phyloP scores from a whole-genome alignment of 2,797 vertebrate species.

The Pseudochaenichthys georgianus region DNA sequence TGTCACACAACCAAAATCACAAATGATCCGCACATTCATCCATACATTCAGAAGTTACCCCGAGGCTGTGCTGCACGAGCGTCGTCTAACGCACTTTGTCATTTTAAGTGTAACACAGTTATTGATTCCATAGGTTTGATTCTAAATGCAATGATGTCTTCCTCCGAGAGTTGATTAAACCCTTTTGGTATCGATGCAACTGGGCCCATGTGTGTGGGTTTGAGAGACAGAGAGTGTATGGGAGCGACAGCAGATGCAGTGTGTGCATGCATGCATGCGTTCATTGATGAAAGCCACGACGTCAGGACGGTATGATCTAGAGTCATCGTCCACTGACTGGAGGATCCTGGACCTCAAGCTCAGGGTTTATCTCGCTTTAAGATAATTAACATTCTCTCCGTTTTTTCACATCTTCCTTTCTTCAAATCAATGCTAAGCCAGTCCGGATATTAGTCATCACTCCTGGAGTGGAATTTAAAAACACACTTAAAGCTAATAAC shows the following conservation, averaged over 20 bases:
- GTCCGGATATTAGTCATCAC: slow-evolving; percentile 73
- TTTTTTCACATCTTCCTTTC: slow-evolving; percentile 31
- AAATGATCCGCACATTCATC: slow-evolving; percentile 63
- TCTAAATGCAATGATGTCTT: slow-evolving; percentile 86
- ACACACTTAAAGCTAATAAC: slow-evolving; percentile 45
- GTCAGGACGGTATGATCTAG: slow-evolving; percentile 63
- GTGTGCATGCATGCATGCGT: slow-evolving; percentile 54
- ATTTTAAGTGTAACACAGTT: slow-evolving; percentile 83
- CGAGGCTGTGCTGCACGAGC: slow-evolving; percentile 63
- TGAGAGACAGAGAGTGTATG: slow-evolving; percentile 11
- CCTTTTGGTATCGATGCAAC: slow-evolving; percentile 81
- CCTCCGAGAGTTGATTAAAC: slow-evolving; percentile 85
- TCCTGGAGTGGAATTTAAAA: slow-evolving; percentile 72
- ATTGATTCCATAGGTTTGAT: slow-evolving; percentile 88
- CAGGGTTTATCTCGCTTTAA: slow-evolving; percentile 71
- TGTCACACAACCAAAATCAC: slow-evolving; percentile 67
- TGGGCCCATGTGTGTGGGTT: slow-evolving; percentile 11
- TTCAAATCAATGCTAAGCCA: slow-evolving; percentile 79
- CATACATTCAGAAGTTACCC: slow-evolving; percentile 67
- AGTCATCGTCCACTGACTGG: slow-evolving; percentile 70
- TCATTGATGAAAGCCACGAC: slow-evolving; percentile 70
- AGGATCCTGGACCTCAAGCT: slow-evolving; percentile 54
- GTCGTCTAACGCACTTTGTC: slow-evolving; percentile 77
- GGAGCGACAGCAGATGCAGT: slow-evolving; percentile 34
- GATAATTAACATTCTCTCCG: slow-evolving; percentile 66